Base-by-base conservation (phyloP, 2,888 invertebrate species). In the Siphonodentalium dalli region DNA sequence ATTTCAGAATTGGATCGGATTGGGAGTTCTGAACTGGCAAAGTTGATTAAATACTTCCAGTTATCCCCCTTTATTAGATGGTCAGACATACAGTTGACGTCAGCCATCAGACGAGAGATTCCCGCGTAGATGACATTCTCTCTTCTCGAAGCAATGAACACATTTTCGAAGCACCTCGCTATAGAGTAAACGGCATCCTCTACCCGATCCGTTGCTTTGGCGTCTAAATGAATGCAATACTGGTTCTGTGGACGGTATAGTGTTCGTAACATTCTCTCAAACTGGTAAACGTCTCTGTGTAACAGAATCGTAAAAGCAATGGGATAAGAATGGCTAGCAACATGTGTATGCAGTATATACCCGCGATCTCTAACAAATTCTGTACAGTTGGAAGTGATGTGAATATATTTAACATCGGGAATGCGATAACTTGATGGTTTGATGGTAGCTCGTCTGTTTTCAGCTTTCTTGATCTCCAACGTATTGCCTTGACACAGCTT, bases 141-240 rank as follows among this genome's bases (percentile, higher is more conserved):
- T 8, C 65, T 31, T 54, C 68, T 69, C 0, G 71, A 68, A 11
- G 71, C 71, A 0, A 80, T 44, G 45, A 75, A 74, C 9, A 79
- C 77, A 62, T 80, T 79, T n/a, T 66, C 51, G 51, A 78, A 72
- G 58, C 78, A 75, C n/a, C 55, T 44, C 15, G 64, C 56, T 3
- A 75, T 54, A 3, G 52, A 39, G 15, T 31, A 44, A 15, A 73
- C 58, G 2, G 69, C 65, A 18, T 61, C 41, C 29, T 64, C 44
- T 35, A 74, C 54, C 4, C 35, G 21, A 1, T 52, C 43, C 1
- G 61, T 39, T 2, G 71, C 42, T 45, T 73, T 75, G n/a, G 44
- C 45, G 42, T 80, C 80, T 0, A 79, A 69, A 41, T 80, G 80
- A 24, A 80, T 61, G 54, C 80, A 80, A 61, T 78, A 80, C 26